Evolutionary conservation across 2,888 invertebrate genomes (phyloP), one percentile per base, ranked within the genome.

Genomic region (Agriopis marginaria): DNA sequence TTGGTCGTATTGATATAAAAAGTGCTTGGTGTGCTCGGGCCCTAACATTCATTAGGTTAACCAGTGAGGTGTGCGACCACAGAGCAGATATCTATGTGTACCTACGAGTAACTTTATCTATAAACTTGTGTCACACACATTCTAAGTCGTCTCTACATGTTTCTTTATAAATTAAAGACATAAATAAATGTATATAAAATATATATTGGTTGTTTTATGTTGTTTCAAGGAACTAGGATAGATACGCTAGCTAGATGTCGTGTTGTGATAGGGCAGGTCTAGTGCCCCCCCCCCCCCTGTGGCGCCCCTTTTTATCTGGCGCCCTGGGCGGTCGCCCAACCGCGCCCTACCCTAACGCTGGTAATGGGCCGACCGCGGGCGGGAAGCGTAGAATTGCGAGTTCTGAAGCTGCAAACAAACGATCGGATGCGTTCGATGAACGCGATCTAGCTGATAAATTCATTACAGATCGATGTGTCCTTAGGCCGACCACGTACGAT

Each of bases 161-260:
- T 82, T 83, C 78, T 78, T 81, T 82, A 82, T 83, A 84, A 86
- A 81, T 80, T 82, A 82, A 82, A 83, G 80, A 82, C 65, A n/a
- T 47, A 68, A 86, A 84, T 85, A 85, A 83, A 86, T 87, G 86
- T 86, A 87, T 84, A 85, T 86, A 86, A 82, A 79, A 81, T 78
- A 70, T 62, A 60, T 45, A 53, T 17, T 49, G n/a, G 59, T 70
- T 68, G 64, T 77, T 78, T 79, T 63, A 47, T 42, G 14, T 44
- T 44, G 44, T 14, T 14, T 40, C 42, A 10, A 42, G 32, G 39
- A 10, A 53, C 10, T 7, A 12, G 53, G 32, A 32, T 11, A 10
- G 10, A 0, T 51, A 11, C 14, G 49, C 0, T 9, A 14, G n/a
- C 17, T 23, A 14, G 6, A 50, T 14, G 14, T 32, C 32, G 1